Evolutionary conservation across 2,113 vertebrate genomes (phyloP).

Genomic region (Fregetta grallaria): DNA sequence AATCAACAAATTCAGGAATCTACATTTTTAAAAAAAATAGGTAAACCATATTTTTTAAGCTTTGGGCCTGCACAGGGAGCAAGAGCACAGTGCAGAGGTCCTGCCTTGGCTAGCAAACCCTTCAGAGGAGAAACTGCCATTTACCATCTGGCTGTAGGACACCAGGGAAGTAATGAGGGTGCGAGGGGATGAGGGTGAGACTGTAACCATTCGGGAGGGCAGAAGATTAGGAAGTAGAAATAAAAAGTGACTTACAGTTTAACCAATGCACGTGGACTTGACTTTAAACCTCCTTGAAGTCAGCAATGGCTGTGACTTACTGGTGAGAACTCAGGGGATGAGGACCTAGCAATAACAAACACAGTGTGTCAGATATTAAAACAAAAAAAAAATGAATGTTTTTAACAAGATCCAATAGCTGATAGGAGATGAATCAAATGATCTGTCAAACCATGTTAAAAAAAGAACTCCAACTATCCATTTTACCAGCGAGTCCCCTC

Average conservation of each 20-base stretch:
- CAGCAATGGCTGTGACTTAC: not conserved
- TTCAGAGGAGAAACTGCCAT: not conserved
- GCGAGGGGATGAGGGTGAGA: not conserved
- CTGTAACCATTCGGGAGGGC: not conserved
- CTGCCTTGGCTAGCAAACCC: not conserved
- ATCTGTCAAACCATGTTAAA: not conserved
- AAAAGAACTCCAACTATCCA: not conserved
- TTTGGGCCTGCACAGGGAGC: not conserved
- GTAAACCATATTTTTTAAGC: not conserved
- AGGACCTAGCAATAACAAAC: not conserved
- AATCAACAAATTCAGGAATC: not conserved
- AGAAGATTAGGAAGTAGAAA: not conserved
- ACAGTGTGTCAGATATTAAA: not conserved
- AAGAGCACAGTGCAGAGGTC: not conserved
- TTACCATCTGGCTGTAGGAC: not conserved
- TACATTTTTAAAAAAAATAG: not conserved
- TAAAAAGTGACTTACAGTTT: conserved; percentile 6
- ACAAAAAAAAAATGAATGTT: not conserved
- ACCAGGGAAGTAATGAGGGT: not conserved
- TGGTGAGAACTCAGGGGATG: not conserved
- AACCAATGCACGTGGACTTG: not conserved
- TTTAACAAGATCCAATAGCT: not conserved
- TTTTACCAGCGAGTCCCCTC: not conserved
- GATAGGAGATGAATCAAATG: not conserved
- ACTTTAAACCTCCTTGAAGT: not conserved